Conservation (phyloP, 1,140 invertebrate genomes). For the Macrotrachela quadricornifera region DNA sequence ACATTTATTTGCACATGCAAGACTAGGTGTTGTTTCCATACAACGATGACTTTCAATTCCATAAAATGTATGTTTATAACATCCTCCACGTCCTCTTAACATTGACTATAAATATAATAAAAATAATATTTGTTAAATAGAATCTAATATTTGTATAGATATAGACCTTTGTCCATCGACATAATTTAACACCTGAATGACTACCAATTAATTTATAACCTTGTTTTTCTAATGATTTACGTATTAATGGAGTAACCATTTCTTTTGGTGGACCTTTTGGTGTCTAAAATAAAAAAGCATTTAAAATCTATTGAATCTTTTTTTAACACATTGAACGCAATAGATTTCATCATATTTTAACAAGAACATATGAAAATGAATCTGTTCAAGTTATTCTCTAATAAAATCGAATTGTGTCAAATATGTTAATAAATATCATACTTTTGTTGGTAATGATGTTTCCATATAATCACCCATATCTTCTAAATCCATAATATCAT, state of each 20-base stretch:
- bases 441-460: no score
- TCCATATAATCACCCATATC: no score
- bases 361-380: no score
- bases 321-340: no score
- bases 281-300: no score
- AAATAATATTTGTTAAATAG: background rate
- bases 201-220: constrained; percentile 41
- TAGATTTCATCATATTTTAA: no score
- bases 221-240: constrained; percentile 39
- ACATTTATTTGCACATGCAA: constrained; percentile 47
- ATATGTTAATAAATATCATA: no score
- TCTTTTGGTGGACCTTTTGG: constrained; percentile 21
- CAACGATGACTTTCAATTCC: constrained; percentile 43
- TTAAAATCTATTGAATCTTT: no score
- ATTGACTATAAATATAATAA: constrained; percentile 32
- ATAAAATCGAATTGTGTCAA: no score
- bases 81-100: constrained; percentile 41
- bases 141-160: no score
- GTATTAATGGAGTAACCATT: constrained; percentile 39
- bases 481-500: no score
- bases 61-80: constrained; percentile 47
- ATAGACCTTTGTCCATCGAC: constrained; percentile 45
- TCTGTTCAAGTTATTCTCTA: no score
- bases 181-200: constrained; percentile 44
- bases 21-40: constrained; percentile 43